phyloP scores from a whole-genome alignment of 2,113 vertebrate genomes.

The Mirounga angustirostris region DNA sequence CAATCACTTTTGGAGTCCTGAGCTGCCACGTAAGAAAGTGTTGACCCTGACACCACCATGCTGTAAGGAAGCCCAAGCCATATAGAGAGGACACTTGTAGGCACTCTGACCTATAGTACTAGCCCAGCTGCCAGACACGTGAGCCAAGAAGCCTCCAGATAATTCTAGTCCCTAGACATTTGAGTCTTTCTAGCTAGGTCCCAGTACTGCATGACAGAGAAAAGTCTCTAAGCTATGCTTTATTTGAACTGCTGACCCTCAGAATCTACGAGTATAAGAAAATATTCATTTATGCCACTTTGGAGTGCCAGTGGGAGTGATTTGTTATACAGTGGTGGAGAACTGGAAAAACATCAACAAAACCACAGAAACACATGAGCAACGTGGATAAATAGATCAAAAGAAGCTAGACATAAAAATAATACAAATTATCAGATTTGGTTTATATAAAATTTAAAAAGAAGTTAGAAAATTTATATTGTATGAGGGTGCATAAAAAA shows the following conservation, averaged over 20 bases:
- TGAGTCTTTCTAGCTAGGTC: background rate
- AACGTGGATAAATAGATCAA: background rate
- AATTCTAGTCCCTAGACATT: background rate
- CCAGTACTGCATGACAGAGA: background rate
- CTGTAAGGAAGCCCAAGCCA: background rate
- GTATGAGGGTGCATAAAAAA: background rate
- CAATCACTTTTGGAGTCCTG: background rate
- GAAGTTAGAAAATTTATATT: background rate
- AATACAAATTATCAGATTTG: background rate
- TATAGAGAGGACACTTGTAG: background rate
- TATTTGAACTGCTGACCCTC: background rate
- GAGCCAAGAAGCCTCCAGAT: background rate
- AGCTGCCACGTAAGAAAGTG: background rate
- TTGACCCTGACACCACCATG: background rate
- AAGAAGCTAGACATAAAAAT: background rate
- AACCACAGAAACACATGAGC: background rate
- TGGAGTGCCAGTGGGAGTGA: background rate
- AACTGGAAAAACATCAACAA: background rate
- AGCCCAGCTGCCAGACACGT: fast-evolving
- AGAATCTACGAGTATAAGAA: background rate
- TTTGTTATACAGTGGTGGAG: background rate
- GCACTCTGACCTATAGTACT: no score
- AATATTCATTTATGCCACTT: background rate
- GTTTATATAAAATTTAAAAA: background rate
- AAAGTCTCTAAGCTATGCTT: background rate